Conservation (phyloP, 2,113 vertebrate genomes). For the Mobula birostris region DNA sequence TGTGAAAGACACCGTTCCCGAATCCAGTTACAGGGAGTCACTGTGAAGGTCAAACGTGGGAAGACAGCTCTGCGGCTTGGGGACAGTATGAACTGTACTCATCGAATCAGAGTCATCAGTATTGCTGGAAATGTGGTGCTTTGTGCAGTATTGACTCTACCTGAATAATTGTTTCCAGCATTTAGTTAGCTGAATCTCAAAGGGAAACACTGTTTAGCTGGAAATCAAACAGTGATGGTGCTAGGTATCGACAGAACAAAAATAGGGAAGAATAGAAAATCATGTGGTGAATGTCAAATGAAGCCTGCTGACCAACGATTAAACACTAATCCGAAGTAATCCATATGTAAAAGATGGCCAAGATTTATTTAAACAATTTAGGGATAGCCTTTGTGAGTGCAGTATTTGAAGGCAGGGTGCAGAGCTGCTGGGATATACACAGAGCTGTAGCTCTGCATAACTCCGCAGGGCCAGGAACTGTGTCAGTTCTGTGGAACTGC, state of each 20-base stretch:
- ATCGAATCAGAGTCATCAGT: neutral
- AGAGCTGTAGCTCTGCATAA: no score
- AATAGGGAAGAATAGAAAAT: neutral
- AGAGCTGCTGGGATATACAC: neutral
- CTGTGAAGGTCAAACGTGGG: neutral
- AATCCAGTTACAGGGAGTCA: neutral
- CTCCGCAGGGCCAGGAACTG: neutral
- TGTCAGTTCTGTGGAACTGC: neutral
- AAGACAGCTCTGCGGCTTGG: neutral
- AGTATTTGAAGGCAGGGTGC: neutral
- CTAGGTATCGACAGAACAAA: neutral
- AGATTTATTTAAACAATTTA: no score
- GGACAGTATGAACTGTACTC: neutral
- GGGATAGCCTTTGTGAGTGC: neutral
- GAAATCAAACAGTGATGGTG: neutral
- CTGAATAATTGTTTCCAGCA: neutral
- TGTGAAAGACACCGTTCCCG: neutral
- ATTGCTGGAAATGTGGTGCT: neutral
- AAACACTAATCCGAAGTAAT: neutral
- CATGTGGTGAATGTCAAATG: neutral
- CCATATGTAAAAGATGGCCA: neutral
- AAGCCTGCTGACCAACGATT: neutral
- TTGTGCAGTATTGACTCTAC: neutral
- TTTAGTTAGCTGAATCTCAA: neutral
- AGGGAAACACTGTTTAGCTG: neutral